These are phyloP conservation scores for Seriola rivoliana DNA, from an alignment of 2,113 vertebrate genomes.

Conservation along the genomic window DNA sequence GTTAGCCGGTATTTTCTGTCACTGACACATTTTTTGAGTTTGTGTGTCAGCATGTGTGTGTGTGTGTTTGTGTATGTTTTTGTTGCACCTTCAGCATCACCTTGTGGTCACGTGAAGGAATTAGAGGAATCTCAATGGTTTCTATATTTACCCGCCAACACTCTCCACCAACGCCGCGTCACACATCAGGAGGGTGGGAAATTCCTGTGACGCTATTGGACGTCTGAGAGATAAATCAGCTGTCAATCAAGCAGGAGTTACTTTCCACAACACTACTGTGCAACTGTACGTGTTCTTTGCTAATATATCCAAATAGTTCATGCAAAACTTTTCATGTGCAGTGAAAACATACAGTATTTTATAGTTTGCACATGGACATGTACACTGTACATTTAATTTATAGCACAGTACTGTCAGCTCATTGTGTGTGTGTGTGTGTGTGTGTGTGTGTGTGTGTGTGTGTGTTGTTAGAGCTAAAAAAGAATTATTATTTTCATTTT, in stretches of 20 bases:
- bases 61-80: too few species aligned
- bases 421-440: too few species aligned
- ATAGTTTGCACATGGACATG: too few species aligned
- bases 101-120: not conserved
- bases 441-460: too few species aligned
- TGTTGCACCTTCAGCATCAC: not conserved
- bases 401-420: too few species aligned
- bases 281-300: too few species aligned
- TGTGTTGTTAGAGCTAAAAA: too few species aligned
- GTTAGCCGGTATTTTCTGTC: not conserved
- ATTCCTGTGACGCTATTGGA: not conserved
- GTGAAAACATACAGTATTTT: too few species aligned
- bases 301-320: too few species aligned
- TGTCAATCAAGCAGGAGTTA: not conserved
- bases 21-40: not conserved
- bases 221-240: not conserved
- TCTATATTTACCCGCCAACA: constrained; percentile 31
- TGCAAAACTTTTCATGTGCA: too few species aligned
- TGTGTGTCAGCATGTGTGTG: not conserved
- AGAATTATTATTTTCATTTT: too few species aligned
- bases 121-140: not conserved
- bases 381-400: too few species aligned
- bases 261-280: constrained; percentile 1
- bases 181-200: not conserved
- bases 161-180: not conserved